Evolutionary conservation across 2,888 invertebrate species (phyloP).

Genomic region (Deroplatys truncata): DNA sequence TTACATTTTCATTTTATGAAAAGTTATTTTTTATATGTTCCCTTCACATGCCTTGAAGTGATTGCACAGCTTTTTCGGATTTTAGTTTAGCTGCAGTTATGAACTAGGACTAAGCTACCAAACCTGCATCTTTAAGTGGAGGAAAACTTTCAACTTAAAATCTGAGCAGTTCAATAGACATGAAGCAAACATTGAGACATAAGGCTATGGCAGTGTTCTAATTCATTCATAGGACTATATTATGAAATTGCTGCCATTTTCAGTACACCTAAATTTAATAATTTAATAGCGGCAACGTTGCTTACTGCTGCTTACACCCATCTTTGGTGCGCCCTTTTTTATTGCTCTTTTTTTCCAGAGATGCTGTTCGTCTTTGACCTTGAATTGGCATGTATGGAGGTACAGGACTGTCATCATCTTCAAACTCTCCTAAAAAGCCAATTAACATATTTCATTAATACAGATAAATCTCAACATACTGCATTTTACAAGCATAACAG

Average conservation of each 20-base stretch:
- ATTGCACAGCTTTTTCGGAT: too few relatives aligned
- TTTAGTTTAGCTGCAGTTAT: too few relatives aligned
- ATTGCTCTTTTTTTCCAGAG: slow-evolving; percentile 53
- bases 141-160: too few relatives aligned
- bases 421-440: slow-evolving; percentile 31
- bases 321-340: slow-evolving; percentile 33
- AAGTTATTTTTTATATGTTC: too few relatives aligned
- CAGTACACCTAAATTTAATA: not conserved
- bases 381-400: slow-evolving; percentile 77
- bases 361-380: slow-evolving; percentile 64
- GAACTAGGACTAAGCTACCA: too few relatives aligned
- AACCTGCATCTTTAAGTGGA: too few relatives aligned
- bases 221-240: not conserved
- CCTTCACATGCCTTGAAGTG: too few relatives aligned
- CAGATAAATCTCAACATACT: not conserved
- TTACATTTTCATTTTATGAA: too few relatives aligned
- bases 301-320: slow-evolving; percentile 59
- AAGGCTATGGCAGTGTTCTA: not conserved
- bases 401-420: slow-evolving; percentile 45
- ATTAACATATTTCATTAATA: not conserved
- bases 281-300: not conserved
- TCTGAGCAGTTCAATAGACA: too few relatives aligned
- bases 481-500: too few relatives aligned
- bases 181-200: not conserved
- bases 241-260: not conserved